Evolutionary conservation across 2,797 vertebrate genomes (phyloP).

Genomic region (Muscicapa striata): DNA sequence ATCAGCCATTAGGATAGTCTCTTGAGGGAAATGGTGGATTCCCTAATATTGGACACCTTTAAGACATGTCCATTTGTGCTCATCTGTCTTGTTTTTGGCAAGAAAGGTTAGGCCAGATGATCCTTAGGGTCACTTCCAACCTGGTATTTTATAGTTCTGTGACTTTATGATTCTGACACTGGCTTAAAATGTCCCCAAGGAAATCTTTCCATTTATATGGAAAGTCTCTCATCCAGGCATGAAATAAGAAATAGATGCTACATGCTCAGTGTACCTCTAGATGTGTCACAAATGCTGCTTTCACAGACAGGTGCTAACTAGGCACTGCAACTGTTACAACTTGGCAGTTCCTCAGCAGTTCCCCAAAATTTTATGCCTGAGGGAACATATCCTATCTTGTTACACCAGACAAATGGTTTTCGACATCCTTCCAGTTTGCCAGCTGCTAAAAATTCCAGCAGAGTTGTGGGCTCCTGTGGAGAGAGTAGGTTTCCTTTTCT

Average conservation of each 20-base stretch:
- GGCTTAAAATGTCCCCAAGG: background rate
- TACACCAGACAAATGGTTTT: slow-evolving; percentile 8
- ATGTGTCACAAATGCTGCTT: background rate
- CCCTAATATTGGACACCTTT: fast-evolving
- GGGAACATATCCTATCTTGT: background rate
- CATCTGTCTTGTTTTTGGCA: background rate
- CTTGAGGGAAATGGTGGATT: background rate
- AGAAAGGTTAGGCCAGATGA: background rate
- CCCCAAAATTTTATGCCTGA: background rate
- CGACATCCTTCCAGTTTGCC: background rate
- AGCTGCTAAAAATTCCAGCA: background rate
- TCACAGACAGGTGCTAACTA: background rate
- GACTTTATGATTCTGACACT: background rate
- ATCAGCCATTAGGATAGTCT: background rate
- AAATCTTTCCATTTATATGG: background rate
- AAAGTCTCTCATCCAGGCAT: background rate
- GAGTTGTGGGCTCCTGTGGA: background rate
- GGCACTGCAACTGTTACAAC: background rate
- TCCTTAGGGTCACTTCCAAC: background rate
- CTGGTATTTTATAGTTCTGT: background rate
- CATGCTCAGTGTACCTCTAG: background rate
- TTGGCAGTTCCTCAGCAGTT: background rate
- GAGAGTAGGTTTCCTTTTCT: background rate
- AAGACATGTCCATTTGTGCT: background rate
- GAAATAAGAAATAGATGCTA: background rate